These are phyloP conservation scores for Herpailurus yagouaroundi DNA, from an alignment of 2,113 vertebrate genomes.

Conservation along the genomic window DNA sequence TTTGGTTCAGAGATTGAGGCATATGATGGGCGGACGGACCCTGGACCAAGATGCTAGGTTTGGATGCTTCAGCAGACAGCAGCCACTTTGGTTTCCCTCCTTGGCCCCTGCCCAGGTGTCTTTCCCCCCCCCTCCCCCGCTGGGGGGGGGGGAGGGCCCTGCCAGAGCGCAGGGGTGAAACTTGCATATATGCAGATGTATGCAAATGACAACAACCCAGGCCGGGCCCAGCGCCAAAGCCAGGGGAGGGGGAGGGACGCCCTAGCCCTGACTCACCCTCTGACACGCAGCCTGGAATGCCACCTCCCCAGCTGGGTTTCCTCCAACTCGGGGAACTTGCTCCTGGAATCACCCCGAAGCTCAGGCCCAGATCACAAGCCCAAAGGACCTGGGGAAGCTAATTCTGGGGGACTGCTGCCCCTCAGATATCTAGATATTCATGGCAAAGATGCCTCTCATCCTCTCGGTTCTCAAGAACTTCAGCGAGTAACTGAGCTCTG, in stretches of 20 bases:
- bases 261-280: slow-evolving; percentile 75
- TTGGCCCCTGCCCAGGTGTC: slow-evolving; percentile 60
- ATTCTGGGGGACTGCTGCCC: background rate
- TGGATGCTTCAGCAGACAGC: background rate
- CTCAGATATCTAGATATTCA: background rate
- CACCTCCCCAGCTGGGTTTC: slow-evolving; percentile 78
- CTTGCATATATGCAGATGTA: slow-evolving; percentile 78
- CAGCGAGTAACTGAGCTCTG: background rate
- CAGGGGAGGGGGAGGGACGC: slow-evolving; percentile 44
- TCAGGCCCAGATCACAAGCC: background rate
- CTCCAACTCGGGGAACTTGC: slow-evolving; percentile 76
- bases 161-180: slow-evolving; percentile 73
- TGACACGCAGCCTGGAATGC: slow-evolving; percentile 77
- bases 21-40: background rate
- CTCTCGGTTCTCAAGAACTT: background rate
- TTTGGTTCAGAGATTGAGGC: background rate
- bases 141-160: background rate
- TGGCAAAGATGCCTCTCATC: background rate
- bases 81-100: background rate
- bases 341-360: slow-evolving; percentile 65
- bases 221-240: slow-evolving; percentile 51
- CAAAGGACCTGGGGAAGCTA: background rate
- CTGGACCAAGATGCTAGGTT: background rate
- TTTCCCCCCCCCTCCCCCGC: background rate
- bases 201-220: slow-evolving; percentile 65